Percentiles rank a stretch among this genome's conserved stretches.
These are phyloP conservation scores for Charina bottae DNA, from an alignment of 2,113 vertebrate species.

Conservation along the genomic window DNA sequence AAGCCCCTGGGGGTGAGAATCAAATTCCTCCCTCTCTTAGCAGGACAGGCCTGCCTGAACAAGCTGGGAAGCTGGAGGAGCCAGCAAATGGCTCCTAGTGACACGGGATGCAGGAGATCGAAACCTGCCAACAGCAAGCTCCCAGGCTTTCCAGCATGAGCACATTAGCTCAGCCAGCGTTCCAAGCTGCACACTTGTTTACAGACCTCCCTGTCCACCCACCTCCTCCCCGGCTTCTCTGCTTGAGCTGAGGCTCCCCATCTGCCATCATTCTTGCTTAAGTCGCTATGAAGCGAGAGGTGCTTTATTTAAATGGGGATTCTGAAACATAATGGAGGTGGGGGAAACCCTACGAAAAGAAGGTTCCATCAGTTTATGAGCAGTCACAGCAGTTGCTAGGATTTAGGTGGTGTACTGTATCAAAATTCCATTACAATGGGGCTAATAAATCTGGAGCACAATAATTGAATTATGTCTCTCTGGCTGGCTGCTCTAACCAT, in stretches of 20 bases:
- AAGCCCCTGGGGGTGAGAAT: conserved; percentile 37
- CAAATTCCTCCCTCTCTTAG: conserved; percentile 36
- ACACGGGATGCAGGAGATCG: not conserved
- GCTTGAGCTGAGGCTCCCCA: not conserved
- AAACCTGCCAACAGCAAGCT: conserved; percentile 1
- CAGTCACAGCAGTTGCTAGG: not conserved
- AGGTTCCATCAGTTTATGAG: not conserved
- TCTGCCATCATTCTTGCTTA: not conserved
- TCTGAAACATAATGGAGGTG: not conserved
- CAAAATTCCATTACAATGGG: not conserved
- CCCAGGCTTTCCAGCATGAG: not conserved
- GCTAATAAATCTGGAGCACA: not conserved
- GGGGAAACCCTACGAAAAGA: not conserved
- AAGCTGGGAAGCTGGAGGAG: conserved; percentile 2
- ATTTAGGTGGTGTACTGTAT: not conserved
- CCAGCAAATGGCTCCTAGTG: conserved; percentile 11
- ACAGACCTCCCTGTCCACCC: not conserved
- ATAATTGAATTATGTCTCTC: not conserved
- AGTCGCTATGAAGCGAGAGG: not conserved
- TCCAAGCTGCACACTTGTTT: not conserved
- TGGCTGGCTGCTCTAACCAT: not conserved
- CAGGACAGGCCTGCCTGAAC: conserved; percentile 31
- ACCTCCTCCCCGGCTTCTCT: not conserved
- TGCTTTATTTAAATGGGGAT: not conserved
- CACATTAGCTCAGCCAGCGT: not conserved